phyloP scores from a whole-genome alignment of 2,113 vertebrate species.

The Lepisosteus osseus region DNA sequence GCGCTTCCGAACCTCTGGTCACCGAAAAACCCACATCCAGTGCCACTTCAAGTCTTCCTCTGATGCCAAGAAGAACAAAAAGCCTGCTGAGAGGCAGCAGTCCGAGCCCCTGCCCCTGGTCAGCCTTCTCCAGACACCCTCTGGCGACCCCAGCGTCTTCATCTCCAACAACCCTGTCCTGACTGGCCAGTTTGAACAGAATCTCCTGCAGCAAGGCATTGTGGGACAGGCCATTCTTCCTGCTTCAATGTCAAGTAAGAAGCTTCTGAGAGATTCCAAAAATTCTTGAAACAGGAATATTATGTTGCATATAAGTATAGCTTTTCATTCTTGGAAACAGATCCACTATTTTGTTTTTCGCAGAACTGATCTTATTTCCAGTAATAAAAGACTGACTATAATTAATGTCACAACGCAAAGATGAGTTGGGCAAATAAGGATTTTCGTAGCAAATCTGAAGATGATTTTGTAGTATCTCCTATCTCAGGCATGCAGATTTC shows the following conservation, averaged over 20 bases:
- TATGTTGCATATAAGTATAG: too few relatives aligned
- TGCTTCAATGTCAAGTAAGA: slow-evolving; percentile 88
- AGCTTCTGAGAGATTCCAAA: neutral
- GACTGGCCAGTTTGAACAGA: slow-evolving; percentile 84
- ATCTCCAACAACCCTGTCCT: slow-evolving; percentile 86
- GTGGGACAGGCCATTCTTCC: slow-evolving; percentile 91
- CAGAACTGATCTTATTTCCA: neutral
- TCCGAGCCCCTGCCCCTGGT: slow-evolving; percentile 72
- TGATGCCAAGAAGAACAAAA: slow-evolving; percentile 74
- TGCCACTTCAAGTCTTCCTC: slow-evolving; percentile 77
- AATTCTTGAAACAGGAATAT: too few relatives aligned
- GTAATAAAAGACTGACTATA: neutral
- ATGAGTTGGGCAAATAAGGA: too few relatives aligned
- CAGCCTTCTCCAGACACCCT: slow-evolving; percentile 68
- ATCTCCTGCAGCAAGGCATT: slow-evolving; percentile 79
- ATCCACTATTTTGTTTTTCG: too few relatives aligned
- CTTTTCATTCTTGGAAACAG: too few relatives aligned
- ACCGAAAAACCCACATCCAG: slow-evolving; percentile 96
- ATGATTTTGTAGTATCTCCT: too few relatives aligned
- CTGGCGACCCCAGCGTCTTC: slow-evolving; percentile 80
- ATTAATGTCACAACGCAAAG: too few relatives aligned
- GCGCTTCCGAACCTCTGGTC: slow-evolving; percentile 93
- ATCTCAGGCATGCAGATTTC: too few relatives aligned
- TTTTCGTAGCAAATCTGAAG: too few relatives aligned
- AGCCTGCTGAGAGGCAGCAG: slow-evolving; percentile 43